Evolutionary conservation across 2,113 vertebrate species (phyloP).

Genomic region (Riparia riparia): DNA sequence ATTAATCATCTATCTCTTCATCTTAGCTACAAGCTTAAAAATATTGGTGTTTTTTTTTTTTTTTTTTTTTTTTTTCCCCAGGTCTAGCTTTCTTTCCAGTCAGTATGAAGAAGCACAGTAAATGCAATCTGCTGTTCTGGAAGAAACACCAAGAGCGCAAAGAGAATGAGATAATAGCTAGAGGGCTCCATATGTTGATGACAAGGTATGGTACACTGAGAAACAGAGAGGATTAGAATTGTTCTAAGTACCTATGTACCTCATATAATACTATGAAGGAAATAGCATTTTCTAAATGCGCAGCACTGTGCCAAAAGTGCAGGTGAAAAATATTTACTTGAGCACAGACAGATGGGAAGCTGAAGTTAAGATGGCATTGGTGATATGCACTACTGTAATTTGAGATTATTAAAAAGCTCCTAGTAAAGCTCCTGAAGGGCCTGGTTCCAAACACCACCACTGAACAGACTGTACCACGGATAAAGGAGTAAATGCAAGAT

Average conservation of each 20-base stretch:
- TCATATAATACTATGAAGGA: constrained; percentile 23
- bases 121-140: constrained; percentile 42
- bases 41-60: background rate
- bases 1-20: background rate
- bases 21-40: constrained; percentile 10
- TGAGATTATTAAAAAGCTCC: constrained; percentile 56
- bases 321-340: constrained; percentile 58
- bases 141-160: constrained; percentile 34
- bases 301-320: constrained; percentile 11
- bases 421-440: background rate
- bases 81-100: background rate
- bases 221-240: constrained; percentile 55
- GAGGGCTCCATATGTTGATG: constrained; percentile 61
- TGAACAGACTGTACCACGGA: background rate
- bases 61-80: background rate
- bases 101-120: constrained; percentile 8
- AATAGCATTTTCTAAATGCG: constrained; percentile 45
- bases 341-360: constrained; percentile 52
- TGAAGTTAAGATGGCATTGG: background rate
- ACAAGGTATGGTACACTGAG: constrained; percentile 23
- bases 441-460: background rate
- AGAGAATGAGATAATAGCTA: constrained; percentile 54
- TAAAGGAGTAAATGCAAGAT: background rate
- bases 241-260: constrained; percentile 46
- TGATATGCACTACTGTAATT: constrained; percentile 21